Evolutionary conservation across 2,888 invertebrate species (phyloP).

Genomic region (Xanthostigma xanthostigma): DNA sequence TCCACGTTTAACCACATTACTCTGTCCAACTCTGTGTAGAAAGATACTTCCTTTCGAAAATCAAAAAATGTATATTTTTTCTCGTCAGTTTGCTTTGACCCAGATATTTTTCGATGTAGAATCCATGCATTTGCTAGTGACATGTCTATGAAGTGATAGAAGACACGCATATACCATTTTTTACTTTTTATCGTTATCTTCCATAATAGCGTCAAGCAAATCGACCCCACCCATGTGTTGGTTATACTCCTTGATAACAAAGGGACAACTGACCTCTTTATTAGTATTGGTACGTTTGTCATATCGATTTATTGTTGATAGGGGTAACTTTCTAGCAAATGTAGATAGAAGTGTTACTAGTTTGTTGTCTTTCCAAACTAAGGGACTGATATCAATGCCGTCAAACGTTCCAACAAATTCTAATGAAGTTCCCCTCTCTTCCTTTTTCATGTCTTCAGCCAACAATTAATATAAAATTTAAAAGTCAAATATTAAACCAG

Average conservation of each 20-base stretch:
- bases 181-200: conserved; percentile 5
- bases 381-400: conserved; percentile 9
- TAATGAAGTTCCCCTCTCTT: conserved; percentile 10
- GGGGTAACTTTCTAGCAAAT: conserved; percentile 18
- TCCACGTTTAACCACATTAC: too few species aligned
- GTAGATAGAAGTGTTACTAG: conserved; percentile 18
- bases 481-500: too few species aligned
- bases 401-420: conserved; percentile 9
- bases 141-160: conserved; percentile 12
- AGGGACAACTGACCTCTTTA: conserved; percentile 7
- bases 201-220: conserved; percentile 9
- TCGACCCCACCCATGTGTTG: conserved; percentile 16
- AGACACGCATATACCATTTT: conserved; percentile 11
- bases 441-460: conserved; percentile 10
- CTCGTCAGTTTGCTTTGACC: too few species aligned
- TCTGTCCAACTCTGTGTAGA: too few species aligned
- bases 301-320: conserved; percentile 14
- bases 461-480: conserved; percentile 10
- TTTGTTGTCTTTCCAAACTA: conserved; percentile 21
- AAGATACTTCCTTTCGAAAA: too few species aligned
- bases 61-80: too few species aligned
- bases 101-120: neutral
- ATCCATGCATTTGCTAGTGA: conserved; percentile 10
- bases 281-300: conserved; percentile 12
- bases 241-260: conserved; percentile 11